phyloP scores from a whole-genome alignment of 2,113 vertebrate genomes.

The Mustela lutreola region DNA sequence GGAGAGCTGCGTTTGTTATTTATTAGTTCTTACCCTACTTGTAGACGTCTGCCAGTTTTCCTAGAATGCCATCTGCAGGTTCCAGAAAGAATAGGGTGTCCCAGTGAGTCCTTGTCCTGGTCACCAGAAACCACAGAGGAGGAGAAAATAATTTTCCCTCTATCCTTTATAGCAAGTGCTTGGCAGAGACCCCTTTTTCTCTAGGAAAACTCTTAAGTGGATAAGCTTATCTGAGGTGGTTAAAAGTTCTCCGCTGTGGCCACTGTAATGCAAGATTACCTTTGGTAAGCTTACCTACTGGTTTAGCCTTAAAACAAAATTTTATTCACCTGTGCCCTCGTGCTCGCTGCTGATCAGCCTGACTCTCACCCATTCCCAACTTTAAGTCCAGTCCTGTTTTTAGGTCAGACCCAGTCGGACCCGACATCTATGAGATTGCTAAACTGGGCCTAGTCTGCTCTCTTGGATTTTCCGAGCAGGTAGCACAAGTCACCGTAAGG shows the following conservation, averaged over 20 bases:
- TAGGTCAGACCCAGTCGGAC: not conserved
- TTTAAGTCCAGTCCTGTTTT: not conserved
- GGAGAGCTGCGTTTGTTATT: not conserved
- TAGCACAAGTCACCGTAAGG: not conserved
- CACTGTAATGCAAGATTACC: not conserved
- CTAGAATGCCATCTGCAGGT: not conserved
- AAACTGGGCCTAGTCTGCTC: not conserved
- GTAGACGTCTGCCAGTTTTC: not conserved
- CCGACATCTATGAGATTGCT: not conserved
- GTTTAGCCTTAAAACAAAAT: slow-evolving; percentile 4
- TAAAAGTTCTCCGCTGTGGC: not conserved
- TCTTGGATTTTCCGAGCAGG: not conserved
- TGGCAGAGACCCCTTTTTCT: not conserved
- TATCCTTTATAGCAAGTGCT: not conserved
- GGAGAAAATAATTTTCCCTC: not conserved
- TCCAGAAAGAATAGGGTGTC: not conserved
- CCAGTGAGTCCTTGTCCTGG: not conserved
- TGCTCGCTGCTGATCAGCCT: not conserved
- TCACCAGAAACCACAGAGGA: not conserved
- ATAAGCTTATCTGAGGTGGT: not conserved
- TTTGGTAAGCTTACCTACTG: not conserved
- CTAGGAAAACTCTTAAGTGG: not conserved
- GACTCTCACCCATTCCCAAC: not conserved
- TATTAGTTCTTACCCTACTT: not conserved
- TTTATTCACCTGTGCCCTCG: not conserved